phyloP scores from a whole-genome alignment of 2,113 vertebrate genomes.

The Mastomys natalensis region DNA sequence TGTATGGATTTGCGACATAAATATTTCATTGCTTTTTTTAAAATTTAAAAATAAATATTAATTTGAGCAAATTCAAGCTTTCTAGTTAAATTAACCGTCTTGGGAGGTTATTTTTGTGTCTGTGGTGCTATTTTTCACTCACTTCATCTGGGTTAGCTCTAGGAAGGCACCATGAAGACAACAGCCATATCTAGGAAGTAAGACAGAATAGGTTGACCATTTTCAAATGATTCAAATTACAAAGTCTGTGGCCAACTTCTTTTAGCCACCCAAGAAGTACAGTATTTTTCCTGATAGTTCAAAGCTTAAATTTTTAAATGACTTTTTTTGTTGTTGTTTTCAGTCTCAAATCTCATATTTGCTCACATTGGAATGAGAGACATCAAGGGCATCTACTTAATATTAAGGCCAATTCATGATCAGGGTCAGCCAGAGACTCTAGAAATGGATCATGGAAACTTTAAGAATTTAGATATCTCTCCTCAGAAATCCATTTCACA shows the following conservation, averaged over 20 bases:
- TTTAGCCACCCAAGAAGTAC: slow-evolving; percentile 54
- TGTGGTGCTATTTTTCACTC: slow-evolving; percentile 20
- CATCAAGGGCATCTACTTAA: not conserved
- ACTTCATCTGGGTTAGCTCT: not conserved
- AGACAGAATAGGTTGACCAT: not conserved
- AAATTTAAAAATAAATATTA: not conserved
- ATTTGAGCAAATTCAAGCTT: not conserved
- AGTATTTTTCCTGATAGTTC: slow-evolving; percentile 60
- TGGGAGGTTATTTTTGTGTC: not conserved
- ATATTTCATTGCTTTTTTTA: not conserved
- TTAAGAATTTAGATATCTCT: slow-evolving; percentile 24
- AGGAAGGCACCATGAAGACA: slow-evolving; percentile 19
- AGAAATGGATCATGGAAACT: not conserved
- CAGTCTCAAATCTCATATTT: slow-evolving; percentile 29
- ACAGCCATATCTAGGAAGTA: not conserved
- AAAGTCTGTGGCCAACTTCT: slow-evolving; percentile 37
- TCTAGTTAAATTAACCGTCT: slow-evolving; percentile 15
- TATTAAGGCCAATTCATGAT: not conserved
- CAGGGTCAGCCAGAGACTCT: not conserved
- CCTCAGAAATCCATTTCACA: slow-evolving; percentile 7
- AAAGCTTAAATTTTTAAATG: slow-evolving; percentile 34
- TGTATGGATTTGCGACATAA: slow-evolving; percentile 5
- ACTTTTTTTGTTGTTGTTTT: not conserved
- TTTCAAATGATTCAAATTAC: slow-evolving; percentile 37
- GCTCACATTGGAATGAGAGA: slow-evolving; percentile 11